A percentile compares a stretch with the other conserved stretches of the same genome.
phyloP scores from a whole-genome alignment of 2,888 invertebrate species.

The Clostera curtula region DNA sequence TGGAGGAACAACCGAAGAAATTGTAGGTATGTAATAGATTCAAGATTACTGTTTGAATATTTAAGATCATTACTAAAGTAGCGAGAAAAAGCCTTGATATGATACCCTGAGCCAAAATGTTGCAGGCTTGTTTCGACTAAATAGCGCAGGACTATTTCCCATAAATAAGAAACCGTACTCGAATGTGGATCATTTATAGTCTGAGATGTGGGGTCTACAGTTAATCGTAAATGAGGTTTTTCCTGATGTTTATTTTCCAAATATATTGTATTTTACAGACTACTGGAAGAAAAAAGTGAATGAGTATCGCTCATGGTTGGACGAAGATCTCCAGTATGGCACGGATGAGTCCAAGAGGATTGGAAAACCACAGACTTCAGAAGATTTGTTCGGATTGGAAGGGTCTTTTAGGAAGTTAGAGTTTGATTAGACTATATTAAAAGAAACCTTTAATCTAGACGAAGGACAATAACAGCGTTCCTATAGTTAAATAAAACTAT shows the following conservation, averaged over 20 bases:
- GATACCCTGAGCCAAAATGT: no score
- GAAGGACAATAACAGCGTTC: no score
- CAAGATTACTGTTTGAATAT: not conserved
- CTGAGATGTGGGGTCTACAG: no score
- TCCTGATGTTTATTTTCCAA: no score
- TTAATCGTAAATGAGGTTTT: no score
- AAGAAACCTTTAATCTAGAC: no score
- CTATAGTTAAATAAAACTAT: no score
- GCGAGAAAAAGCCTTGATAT: no score
- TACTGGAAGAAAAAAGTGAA: constrained; percentile 59
- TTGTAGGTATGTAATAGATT: constrained; percentile 33
- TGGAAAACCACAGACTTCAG: constrained; percentile 69
- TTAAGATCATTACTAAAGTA: not conserved
- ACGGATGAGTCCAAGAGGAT: constrained; percentile 72
- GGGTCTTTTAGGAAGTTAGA: constrained; percentile 72
- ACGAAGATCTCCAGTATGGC: constrained; percentile 63
- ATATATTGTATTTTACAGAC: constrained; percentile 25
- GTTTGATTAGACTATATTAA: constrained; percentile 42
- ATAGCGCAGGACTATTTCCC: no score
- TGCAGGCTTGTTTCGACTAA: no score
- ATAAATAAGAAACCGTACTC: no score
- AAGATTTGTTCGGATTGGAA: constrained; percentile 71
- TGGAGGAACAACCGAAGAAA: constrained; percentile 66
- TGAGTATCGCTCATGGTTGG: constrained; percentile 63
- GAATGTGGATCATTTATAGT: no score